Percentiles rank a stretch among this genome's conserved stretches.
These are phyloP conservation scores for Sericinus montela DNA, from an alignment of 2,888 invertebrate genomes.

Conservation along the genomic window DNA sequence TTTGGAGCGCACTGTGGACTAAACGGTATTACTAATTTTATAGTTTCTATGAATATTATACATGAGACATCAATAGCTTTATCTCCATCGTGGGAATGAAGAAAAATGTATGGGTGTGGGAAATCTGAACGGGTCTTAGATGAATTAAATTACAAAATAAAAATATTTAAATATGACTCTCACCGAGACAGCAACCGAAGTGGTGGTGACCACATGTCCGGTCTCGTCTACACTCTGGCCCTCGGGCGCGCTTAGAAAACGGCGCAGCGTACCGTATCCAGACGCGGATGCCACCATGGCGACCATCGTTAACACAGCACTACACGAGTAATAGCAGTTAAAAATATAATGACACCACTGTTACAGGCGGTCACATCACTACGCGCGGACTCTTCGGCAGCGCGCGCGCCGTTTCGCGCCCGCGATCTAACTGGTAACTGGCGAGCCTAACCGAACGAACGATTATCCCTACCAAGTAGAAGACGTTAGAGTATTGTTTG, in stretches of 20 bases:
- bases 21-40: too few relatives aligned
- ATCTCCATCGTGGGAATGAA: too few relatives aligned
- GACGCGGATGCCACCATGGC: slow-evolving; percentile 75
- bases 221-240: slow-evolving; percentile 51
- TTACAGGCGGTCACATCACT: slow-evolving; percentile 39
- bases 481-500: slow-evolving; percentile 33
- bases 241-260: slow-evolving; percentile 70
- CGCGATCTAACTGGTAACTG: slow-evolving; percentile 20
- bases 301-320: slow-evolving; percentile 56
- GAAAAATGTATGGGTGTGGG: too few relatives aligned
- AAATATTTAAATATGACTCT: too few relatives aligned
- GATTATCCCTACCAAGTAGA: slow-evolving; percentile 49
- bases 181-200: slow-evolving; percentile 73
- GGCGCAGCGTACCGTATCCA: slow-evolving; percentile 73
- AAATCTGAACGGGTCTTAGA: too few relatives aligned
- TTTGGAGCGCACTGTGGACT: too few relatives aligned
- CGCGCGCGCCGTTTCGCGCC: slow-evolving; percentile 57
- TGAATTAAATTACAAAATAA: too few relatives aligned
- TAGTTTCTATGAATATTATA: too few relatives aligned
- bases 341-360: slow-evolving; percentile 57
- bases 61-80: too few relatives aligned
- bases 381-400: slow-evolving; percentile 48
- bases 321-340: slow-evolving; percentile 44
- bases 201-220: slow-evolving; percentile 51
- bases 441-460: slow-evolving; percentile 34